Percentiles rank a stretch among this genome's conserved stretches.
Evolutionary conservation across 1,140 invertebrate species (phyloP).

Genomic region (Zaprionus capensis): DNA sequence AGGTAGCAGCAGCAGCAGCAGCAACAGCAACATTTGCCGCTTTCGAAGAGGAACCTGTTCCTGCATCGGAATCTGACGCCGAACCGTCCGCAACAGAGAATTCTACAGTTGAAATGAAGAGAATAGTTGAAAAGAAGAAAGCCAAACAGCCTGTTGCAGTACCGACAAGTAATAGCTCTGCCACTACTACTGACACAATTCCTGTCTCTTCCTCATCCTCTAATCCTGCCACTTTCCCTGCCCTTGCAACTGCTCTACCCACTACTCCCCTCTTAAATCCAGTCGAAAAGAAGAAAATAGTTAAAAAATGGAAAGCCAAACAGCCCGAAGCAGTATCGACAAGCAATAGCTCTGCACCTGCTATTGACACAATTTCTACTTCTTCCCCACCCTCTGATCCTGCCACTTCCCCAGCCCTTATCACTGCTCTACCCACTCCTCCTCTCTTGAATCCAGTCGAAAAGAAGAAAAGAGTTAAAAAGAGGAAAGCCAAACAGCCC

Average conservation of each 20-base stretch:
- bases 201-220: neutral
- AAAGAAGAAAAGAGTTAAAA: neutral
- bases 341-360: neutral
- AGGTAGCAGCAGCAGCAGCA: constrained; percentile 3
- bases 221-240: constrained; percentile 6
- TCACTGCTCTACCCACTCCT: neutral
- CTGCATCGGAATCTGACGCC: neutral
- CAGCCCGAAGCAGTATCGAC: neutral
- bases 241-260: neutral
- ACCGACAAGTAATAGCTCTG: neutral
- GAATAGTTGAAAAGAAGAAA: neutral
- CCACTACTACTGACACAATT: neutral
- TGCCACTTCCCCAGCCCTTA: neutral
- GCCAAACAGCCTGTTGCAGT: neutral
- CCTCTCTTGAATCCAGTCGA: neutral
- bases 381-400: neutral
- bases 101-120: neutral
- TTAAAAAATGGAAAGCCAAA: neutral
- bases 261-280: neutral
- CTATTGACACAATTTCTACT: neutral
- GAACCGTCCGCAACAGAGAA: constrained; percentile 2
- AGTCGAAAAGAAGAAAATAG: neutral
- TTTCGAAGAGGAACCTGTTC: neutral
- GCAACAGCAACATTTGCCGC: neutral
- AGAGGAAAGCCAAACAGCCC: neutral